Percentiles rank a stretch among this genome's conserved stretches.
Evolutionary conservation across 2,888 invertebrate genomes (phyloP).

Genomic region (Gymnoscelis rufifasciata): DNA sequence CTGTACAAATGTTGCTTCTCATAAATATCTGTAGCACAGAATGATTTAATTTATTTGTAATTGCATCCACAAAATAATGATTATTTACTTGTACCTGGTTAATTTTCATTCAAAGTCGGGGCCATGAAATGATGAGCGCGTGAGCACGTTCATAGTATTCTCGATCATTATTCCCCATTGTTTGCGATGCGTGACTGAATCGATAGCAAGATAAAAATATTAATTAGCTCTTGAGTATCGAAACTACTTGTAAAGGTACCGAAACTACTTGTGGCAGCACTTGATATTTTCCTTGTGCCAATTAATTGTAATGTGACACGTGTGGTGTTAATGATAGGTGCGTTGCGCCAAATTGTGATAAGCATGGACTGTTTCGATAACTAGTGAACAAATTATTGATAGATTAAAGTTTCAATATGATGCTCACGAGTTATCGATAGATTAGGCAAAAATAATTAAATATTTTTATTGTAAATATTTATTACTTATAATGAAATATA

Average conservation of each 20-base stretch:
- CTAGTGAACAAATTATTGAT: neutral
- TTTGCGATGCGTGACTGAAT: slow-evolving; percentile 61
- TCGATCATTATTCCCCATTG: slow-evolving; percentile 59
- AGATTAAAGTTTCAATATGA: too few relatives aligned
- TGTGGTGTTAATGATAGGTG: neutral
- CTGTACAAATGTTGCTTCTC: too few relatives aligned
- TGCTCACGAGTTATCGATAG: too few relatives aligned
- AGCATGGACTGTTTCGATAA: neutral
- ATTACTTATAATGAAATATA: too few relatives aligned
- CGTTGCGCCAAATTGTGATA: neutral
- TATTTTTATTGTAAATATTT: too few relatives aligned
- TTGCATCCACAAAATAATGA: too few relatives aligned
- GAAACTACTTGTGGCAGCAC: slow-evolving; percentile 19
- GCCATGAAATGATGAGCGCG: slow-evolving; percentile 41
- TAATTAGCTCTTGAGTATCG: slow-evolving; percentile 43
- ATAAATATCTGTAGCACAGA: too few relatives aligned
- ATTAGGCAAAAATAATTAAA: too few relatives aligned
- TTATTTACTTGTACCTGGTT: too few relatives aligned
- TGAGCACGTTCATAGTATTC: slow-evolving; percentile 62
- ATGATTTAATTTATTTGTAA: too few relatives aligned
- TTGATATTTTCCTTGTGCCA: slow-evolving; percentile 23
- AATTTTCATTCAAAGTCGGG: slow-evolving; percentile 1
- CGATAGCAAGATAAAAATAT: slow-evolving; percentile 54
- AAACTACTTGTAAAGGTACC: slow-evolving; percentile 21
- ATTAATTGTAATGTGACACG: slow-evolving; percentile 3